phyloP scores from a whole-genome alignment of 2,797 vertebrate genomes.

The Synanceia verrucosa region DNA sequence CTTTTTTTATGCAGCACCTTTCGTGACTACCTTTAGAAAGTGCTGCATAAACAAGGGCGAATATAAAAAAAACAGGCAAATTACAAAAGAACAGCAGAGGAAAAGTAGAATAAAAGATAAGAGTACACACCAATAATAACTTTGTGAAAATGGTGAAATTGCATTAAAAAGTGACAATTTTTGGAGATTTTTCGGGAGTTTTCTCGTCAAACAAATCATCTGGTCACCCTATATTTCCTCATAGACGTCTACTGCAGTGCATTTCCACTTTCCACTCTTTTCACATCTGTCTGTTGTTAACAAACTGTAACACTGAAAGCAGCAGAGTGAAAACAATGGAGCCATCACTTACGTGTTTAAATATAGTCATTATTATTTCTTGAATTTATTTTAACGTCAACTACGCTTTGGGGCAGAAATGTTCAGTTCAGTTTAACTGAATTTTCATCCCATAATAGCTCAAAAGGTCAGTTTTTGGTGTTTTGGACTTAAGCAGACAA shows the following conservation, averaged over 20 bases:
- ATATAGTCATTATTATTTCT: background rate
- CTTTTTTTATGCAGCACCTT: too few relatives aligned
- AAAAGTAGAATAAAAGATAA: too few relatives aligned
- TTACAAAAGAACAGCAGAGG: too few relatives aligned
- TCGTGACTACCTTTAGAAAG: too few relatives aligned
- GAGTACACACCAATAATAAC: too few relatives aligned
- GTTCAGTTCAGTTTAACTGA: background rate
- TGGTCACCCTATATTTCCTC: too few relatives aligned
- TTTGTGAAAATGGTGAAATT: too few relatives aligned
- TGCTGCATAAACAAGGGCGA: too few relatives aligned
- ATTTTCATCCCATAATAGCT: constrained; percentile 18
- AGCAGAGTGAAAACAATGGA: background rate
- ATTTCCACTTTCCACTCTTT: constrained; percentile 4
- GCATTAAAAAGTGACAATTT: too few relatives aligned
- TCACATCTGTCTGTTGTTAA: constrained; percentile 41
- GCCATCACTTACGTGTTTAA: background rate
- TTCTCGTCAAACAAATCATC: too few relatives aligned
- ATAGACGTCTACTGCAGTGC: background rate
- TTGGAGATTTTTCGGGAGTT: too few relatives aligned
- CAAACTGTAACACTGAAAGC: background rate
- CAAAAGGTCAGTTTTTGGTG: constrained; percentile 38
- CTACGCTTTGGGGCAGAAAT: background rate
- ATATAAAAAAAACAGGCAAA: too few relatives aligned
- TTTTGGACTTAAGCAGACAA: constrained; percentile 37
- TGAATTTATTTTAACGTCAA: background rate